Conservation (phyloP, 2,797 vertebrate genomes). For the Manis crassicaudata region DNA sequence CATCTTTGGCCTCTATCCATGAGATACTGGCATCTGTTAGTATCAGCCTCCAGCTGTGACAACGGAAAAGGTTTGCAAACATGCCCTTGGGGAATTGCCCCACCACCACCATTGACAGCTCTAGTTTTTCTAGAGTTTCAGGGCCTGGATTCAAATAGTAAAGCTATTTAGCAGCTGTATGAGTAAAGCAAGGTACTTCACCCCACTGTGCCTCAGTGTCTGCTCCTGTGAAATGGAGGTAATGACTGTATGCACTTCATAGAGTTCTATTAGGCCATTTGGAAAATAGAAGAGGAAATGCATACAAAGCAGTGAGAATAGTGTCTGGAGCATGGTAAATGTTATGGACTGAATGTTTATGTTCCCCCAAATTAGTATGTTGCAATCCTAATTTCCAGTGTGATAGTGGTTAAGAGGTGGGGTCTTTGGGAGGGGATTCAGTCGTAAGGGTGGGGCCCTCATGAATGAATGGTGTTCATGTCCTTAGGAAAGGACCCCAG, state of each 20-base stretch:
- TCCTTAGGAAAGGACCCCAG: not conserved
- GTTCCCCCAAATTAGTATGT: not conserved
- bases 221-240: not conserved
- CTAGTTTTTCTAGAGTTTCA: not conserved
- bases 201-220: not conserved
- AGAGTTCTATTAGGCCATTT: not conserved
- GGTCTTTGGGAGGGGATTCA: not conserved
- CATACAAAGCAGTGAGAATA: not conserved
- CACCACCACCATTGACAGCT: not conserved
- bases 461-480: not conserved
- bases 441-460: not conserved
- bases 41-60: not conserved
- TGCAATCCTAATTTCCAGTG: not conserved
- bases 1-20: not conserved
- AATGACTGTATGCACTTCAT: not conserved
- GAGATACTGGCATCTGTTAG: not conserved
- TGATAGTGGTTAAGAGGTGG: not conserved
- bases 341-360: not conserved
- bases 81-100: not conserved
- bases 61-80: not conserved
- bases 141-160: not conserved
- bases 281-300: conserved; percentile 10
- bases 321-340: not conserved
- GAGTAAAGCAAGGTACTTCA: not conserved
- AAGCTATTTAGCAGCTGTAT: not conserved